Evolutionary conservation across 2,888 invertebrate genomes (phyloP), one percentile per base, ranked within the genome.

Genomic region (Philereme vetulata): DNA sequence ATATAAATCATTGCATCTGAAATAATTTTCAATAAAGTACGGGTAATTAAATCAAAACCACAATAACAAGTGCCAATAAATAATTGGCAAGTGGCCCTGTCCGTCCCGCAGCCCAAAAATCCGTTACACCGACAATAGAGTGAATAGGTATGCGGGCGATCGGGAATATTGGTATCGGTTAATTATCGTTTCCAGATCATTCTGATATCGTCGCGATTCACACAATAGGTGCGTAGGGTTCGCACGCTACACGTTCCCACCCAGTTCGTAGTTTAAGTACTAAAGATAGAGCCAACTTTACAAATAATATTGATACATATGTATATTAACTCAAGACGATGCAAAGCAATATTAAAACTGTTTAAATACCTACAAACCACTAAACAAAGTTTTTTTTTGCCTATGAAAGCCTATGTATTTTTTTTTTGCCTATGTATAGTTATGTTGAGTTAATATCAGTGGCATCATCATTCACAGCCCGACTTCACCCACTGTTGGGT

Each of bases 131-230:
- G 55, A 75, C 73, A 77, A 78, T 72, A 56, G 43, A 66, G 67
- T 64, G 72, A 71, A 75, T 78, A 76, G 74, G 76, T 77, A 82
- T 82, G 79, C 83, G 82, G 82, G 83, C 69, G 54, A 67, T 74
- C 70, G 72, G 68, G 56, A 68, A 61, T 67, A 63, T 65, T 53
- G 64, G 68, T 64, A 75, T 74, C 75, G 75, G 68, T 65, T 70
- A 72, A 70, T 74, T 76, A 81, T 79, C 77, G 76, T 36, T 56
- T 54, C 44, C 58, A 67, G 68, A 75, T 74, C 67, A 67, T 60
- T 51, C n/a, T 46, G 64, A 66, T 70, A 65, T 66, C 63, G 65
- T 61, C 42, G 58, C 66, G 44, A 45, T 54, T 50, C 54, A 38
- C 60, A 62, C 56, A 47, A 42, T 53, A 51, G 35, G 49, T 49